phyloP scores from a whole-genome alignment of 1,140 invertebrate species.

The Cydia fagiglandana region DNA sequence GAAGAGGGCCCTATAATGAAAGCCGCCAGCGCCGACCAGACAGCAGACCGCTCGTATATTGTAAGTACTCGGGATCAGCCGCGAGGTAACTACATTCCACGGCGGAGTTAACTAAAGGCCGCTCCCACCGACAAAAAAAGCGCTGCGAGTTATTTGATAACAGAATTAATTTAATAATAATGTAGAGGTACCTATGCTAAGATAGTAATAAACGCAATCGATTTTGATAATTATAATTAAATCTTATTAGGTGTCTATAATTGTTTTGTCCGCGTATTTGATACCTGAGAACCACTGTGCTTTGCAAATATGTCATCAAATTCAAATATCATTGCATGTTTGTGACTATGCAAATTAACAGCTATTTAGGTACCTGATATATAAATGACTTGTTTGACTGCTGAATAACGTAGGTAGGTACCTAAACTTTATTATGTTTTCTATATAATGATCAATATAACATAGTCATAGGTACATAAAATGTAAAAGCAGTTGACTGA shows the following conservation, averaged over 20 bases:
- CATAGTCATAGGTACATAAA: too few species aligned
- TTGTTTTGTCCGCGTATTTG: not conserved
- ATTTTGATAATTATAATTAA: too few species aligned
- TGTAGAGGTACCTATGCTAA: too few species aligned
- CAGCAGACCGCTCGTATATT: conserved; percentile 34
- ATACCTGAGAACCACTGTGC: not conserved
- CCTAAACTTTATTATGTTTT: too few species aligned
- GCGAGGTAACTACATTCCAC: conserved; percentile 37
- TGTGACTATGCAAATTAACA: not conserved
- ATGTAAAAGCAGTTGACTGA: too few species aligned
- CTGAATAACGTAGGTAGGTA: too few species aligned
- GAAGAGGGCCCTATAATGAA: conserved; percentile 33
- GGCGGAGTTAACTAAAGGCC: conserved; percentile 35
- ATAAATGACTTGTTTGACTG: not conserved
- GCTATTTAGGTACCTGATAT: not conserved
- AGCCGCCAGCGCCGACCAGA: conserved; percentile 35
- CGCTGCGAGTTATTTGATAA: conserved; percentile 12
- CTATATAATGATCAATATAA: too few species aligned
- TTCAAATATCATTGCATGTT: not conserved
- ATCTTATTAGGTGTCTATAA: too few species aligned
- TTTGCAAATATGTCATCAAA: not conserved
- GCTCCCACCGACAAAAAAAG: conserved; percentile 34
- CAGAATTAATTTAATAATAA: not conserved
- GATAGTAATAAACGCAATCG: too few species aligned
- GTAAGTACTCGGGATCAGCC: conserved; percentile 32